Percentiles rank a stretch among this genome's conserved stretches.
These are phyloP conservation scores for Aphelenchoides avenae DNA, from an alignment of 1,140 invertebrate genomes.

Conservation along the genomic window DNA sequence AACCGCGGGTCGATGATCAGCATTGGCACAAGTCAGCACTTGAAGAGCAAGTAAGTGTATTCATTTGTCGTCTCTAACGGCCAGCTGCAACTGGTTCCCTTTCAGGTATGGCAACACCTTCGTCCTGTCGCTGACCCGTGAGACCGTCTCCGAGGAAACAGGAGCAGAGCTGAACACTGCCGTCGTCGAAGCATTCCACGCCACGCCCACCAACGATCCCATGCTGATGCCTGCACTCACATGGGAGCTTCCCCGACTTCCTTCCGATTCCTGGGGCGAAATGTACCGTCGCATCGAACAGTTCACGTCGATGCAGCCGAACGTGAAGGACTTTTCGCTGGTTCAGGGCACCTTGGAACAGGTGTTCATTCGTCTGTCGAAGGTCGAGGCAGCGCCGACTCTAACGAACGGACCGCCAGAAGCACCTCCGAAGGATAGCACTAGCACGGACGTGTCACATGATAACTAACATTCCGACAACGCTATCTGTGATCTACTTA, in stretches of 20 bases:
- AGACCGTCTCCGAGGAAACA: not conserved
- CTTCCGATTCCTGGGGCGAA: too few species aligned
- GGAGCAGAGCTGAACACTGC: not conserved
- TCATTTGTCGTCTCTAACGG: constrained; percentile 59
- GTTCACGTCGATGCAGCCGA: too few species aligned
- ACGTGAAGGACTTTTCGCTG: constrained; percentile 4
- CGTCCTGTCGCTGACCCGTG: not conserved
- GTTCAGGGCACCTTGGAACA: constrained; percentile 1
- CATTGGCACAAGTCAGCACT: constrained; percentile 68
- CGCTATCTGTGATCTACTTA: too few species aligned
- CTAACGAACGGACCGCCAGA: too few species aligned
- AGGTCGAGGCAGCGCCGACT: too few species aligned
- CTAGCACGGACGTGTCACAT: too few species aligned
- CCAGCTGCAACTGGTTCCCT: too few species aligned
- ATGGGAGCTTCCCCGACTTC: not conserved
- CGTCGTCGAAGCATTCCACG: not conserved
- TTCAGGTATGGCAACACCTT: not conserved
- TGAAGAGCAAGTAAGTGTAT: constrained; percentile 67
- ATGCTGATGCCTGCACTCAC: not conserved
- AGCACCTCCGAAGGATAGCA: too few species aligned
- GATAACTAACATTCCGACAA: too few species aligned
- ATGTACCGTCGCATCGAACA: too few species aligned
- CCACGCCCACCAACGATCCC: not conserved
- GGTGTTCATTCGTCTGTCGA: constrained; percentile 1
- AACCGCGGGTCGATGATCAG: constrained; percentile 74